Conservation (phyloP, 2,888 invertebrate genomes). For the Lithophane ornitopus region DNA sequence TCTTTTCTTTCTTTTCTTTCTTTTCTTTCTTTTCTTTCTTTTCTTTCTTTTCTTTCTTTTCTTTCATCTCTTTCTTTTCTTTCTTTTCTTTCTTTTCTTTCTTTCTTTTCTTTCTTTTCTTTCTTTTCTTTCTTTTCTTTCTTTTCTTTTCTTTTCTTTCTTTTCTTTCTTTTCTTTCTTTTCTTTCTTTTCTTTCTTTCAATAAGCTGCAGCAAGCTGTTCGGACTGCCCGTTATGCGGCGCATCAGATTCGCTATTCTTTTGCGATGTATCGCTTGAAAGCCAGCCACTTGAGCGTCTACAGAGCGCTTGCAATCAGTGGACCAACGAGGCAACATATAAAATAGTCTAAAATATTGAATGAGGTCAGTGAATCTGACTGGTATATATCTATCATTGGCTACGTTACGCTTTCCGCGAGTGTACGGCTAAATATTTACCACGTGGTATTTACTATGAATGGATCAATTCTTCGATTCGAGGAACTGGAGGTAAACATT, state of each 20-base stretch:
- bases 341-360: slow-evolving; percentile 56
- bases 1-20: too few species aligned
- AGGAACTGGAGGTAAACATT: slow-evolving; percentile 36
- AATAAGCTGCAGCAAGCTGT: background rate
- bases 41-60: too few species aligned
- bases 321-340: slow-evolving; percentile 3
- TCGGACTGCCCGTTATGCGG: background rate
- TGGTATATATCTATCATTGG: slow-evolving; percentile 73
- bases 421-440: slow-evolving; percentile 78
- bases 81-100: too few species aligned
- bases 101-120: too few species aligned
- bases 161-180: too few species aligned
- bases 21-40: too few species aligned
- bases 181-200: too few species aligned
- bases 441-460: slow-evolving; percentile 69
- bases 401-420: slow-evolving; percentile 69
- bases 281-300: background rate
- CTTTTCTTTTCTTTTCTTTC: too few species aligned
- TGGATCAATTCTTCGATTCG: slow-evolving; percentile 59
- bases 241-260: background rate
- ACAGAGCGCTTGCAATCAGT: too few species aligned
- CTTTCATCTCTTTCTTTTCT: too few species aligned
- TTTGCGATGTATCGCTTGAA: background rate
- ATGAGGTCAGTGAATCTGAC: slow-evolving; percentile 70
- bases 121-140: too few species aligned